Base-by-base conservation (phyloP, 1,140 invertebrate species). In the Mizuhopecten yessoensis region DNA sequence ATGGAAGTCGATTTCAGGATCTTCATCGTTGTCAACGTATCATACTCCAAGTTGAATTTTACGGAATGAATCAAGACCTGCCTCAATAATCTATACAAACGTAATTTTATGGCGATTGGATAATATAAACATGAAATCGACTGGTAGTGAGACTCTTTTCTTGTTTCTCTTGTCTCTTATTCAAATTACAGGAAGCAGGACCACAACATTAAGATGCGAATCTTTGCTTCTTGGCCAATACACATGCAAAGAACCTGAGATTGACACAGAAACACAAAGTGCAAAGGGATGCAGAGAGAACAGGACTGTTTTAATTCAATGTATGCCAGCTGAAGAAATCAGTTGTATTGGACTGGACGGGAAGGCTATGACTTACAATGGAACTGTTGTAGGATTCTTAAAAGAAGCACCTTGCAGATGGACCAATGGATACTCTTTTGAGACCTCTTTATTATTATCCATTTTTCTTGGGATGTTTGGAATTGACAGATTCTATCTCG, bases 401-500 rank as follows among this genome's bases (percentile, higher is more conserved):
- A 98, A 97, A 95, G 97, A 98, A 95, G 97, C 99, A 94, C 98
- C 98, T 87, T 99, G 99, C 96, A 98, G 98, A 97, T 99, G 98
- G 98, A 99, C 98, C 86, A 96, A 95, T 95, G 95, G 95, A 34
- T 94, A 95, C 90, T 98, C 98, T 0, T 98, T 99, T 96, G 98
- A 99, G 96, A 99, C 98, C 86, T 98, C 99, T 0, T 96, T 99
- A 87, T 96, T 99, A 23, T 97, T 99, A 0, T 99, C 99, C 0
- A 98, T 99, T 86, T 99, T 99, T 95, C 95, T 97, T 33, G 99
- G 99, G 34, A 99, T 99, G 98, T 99, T 99, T 97, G 99, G 99
- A n/a, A 97, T 98, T 23, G 99, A 99, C 96, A 97, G 99, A 92
- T 99, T 99, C 96, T 99, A 99, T 96, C 97, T 99, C 3, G 99